A percentile compares a stretch with the other conserved stretches of the same genome.
Evolutionary conservation across 2,888 invertebrate species (phyloP).

Genomic region (Nephrotoma flavescens): DNA sequence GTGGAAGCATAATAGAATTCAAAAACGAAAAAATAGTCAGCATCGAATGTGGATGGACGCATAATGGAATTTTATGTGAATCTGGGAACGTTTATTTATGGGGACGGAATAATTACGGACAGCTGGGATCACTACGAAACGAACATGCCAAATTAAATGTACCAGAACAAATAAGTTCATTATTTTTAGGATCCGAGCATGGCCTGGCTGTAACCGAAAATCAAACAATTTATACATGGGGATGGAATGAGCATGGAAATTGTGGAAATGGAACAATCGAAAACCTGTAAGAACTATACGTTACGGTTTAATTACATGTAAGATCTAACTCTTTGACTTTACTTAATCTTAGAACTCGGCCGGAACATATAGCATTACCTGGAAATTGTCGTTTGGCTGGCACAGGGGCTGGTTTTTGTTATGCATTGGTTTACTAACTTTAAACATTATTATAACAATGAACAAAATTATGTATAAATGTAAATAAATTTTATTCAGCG

Average conservation of each 20-base stretch:
- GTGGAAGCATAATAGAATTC: conserved; percentile 32
- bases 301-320: not conserved
- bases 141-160: conserved; percentile 21
- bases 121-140: conserved; percentile 41
- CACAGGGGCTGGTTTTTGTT: conserved; percentile 29
- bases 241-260: conserved; percentile 84
- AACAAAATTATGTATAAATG: not conserved
- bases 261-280: conserved; percentile 48
- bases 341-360: conserved; percentile 19
- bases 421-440: conserved; percentile 13
- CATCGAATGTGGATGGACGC: conserved; percentile 60
- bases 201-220: conserved; percentile 51
- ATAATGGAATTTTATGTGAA: conserved; percentile 47
- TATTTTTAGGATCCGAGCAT: conserved; percentile 59
- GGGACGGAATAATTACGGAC: conserved; percentile 72
- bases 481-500: not conserved
- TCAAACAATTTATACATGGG: conserved; percentile 60
- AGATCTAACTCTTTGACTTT: not conserved
- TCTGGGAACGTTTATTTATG: conserved; percentile 51
- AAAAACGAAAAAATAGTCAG: conserved; percentile 37
- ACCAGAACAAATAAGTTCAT: conserved; percentile 10
- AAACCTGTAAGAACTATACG: conserved; percentile 23
- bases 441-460: not conserved
- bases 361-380: conserved; percentile 21
- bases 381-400: conserved; percentile 21